Conservation (phyloP, 2,888 invertebrate species). For the Apomyelois bistriatella region DNA sequence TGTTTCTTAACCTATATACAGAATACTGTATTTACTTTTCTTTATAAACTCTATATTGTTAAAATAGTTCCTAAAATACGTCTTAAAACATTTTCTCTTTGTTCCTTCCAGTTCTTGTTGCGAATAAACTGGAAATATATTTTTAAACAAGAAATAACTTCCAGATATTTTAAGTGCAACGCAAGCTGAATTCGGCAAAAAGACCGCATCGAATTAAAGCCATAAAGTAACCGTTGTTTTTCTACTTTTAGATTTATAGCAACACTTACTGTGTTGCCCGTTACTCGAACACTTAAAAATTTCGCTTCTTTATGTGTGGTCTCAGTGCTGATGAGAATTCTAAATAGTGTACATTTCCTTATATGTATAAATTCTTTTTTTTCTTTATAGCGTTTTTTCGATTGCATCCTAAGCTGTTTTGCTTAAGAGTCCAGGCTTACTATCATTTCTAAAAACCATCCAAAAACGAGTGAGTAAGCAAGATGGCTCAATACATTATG, state of each 20-base stretch:
- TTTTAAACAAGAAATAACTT: constrained; percentile 4
- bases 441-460: no score
- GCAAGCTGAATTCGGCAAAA: constrained; percentile 24
- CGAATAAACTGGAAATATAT: neutral
- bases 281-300: constrained; percentile 63
- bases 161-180: constrained; percentile 17
- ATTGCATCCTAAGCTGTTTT: no score
- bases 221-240: constrained; percentile 46
- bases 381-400: no score
- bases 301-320: constrained; percentile 33
- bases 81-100: neutral
- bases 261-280: constrained; percentile 60
- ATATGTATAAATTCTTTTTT: no score
- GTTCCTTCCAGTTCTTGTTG: neutral
- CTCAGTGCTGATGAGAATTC: constrained; percentile 17
- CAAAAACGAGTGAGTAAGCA: no score
- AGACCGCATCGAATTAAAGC: constrained; percentile 41
- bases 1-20: no score
- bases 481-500: no score
- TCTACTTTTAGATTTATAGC: constrained; percentile 63
- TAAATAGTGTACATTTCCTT: no score
- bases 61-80: neutral
- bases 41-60: no score
- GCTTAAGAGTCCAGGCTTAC: no score
- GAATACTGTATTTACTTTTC: no score